phyloP scores from a whole-genome alignment of 2,113 vertebrate species.

The Alligator sinensis region DNA sequence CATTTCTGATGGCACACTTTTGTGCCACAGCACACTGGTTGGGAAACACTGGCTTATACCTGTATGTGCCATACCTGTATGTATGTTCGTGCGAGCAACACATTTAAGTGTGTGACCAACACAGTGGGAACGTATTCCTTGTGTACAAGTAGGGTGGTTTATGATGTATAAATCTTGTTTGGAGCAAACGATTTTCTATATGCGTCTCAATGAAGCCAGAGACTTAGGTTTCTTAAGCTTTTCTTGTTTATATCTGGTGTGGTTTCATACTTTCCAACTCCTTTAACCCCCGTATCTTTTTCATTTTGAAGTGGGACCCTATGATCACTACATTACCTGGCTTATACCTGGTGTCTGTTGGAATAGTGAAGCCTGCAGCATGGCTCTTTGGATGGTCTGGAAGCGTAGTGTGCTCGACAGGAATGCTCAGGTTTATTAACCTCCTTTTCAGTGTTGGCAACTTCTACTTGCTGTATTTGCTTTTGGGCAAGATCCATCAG shows the following conservation, averaged over 20 bases:
- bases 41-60: no score
- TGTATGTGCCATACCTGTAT: no score
- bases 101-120: no score
- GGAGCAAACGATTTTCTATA: no score
- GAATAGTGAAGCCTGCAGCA: constrained; percentile 86
- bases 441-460: constrained; percentile 94
- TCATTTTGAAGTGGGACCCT: constrained; percentile 90
- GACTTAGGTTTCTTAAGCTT: not conserved
- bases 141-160: no score
- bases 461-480: constrained; percentile 91
- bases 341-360: constrained; percentile 91
- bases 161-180: no score
- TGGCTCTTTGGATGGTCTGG: constrained; percentile 90
- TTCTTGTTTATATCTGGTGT: not conserved
- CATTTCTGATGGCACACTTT: no score
- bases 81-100: no score
- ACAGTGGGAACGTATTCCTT: no score
- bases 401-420: constrained; percentile 87
- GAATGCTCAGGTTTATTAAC: constrained; percentile 95
- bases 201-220: no score
- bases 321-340: constrained; percentile 98
- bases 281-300: not conserved
- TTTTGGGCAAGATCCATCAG: constrained; percentile 87
- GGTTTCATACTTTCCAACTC: no score
- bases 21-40: no score